Base-by-base conservation (phyloP, 64 coral and sea anemone genomes). In the Pocillopora verrucosa region DNA sequence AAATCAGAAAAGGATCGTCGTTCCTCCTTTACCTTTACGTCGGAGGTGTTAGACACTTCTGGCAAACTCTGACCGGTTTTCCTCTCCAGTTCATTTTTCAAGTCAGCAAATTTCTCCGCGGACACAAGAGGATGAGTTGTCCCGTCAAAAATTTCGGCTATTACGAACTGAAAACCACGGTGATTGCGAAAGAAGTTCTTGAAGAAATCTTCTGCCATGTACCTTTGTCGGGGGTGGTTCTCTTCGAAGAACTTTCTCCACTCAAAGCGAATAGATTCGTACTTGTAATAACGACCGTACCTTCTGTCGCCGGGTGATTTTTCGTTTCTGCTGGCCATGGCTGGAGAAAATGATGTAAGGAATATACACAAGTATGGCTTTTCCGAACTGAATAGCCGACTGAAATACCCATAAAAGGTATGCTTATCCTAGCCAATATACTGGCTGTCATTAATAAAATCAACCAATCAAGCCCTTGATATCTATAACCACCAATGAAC, bases 131-230 rank as follows among this genome's bases (percentile, higher is more conserved):
- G 34, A 6, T 82, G 89, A 12, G 78, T 82, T 15, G 89, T 90
- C 24, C 89, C 89, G 16, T 90, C 89, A 30, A 90, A 90, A 22
- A 90, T 64, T 36, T 90, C 61, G 19, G 78, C 73, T 36, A 90
- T 79, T 10, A 20, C 72, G 65, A 90, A 90, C 20, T 73, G 79
- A 37, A 90, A 83, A 80, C 24, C 61, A 17, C 69, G 38, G 38
- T 90, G 89, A 3, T 56, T 59, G 25, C 89, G 77, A 70, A 73
- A 63, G 25, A 90, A 90, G 73, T 75, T 60, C 10, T 70, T 68
- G 64, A 90, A 90, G 69, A 60, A 90, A 13, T 67, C 56, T 22
- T 87, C 35, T 4, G 65, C 82, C 13, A 19, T 86, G 45, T 58
- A 60, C 56, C n/a, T 19, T 57, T 80, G 62, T 58, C 56, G 51